Conservation (phyloP, 2,888 invertebrate species). For the Scelioninae gen. 2 region DNA sequence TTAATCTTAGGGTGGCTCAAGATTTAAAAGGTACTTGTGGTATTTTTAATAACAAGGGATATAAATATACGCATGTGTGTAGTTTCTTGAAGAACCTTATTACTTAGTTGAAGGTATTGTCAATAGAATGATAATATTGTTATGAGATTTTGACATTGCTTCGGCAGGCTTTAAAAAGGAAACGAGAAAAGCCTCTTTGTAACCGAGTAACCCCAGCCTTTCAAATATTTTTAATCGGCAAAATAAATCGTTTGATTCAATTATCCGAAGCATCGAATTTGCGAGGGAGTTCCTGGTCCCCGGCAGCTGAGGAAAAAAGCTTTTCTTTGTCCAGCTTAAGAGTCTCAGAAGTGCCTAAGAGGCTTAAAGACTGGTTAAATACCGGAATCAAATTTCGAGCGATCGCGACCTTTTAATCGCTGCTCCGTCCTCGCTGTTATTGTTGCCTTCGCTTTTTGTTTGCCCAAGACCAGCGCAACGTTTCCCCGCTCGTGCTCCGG, state of each 20-base stretch:
- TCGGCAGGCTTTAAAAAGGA: conserved; percentile 43
- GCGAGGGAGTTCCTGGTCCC: conserved; percentile 42
- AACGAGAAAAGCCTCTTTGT: conserved; percentile 72
- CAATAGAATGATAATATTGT: conserved; percentile 2
- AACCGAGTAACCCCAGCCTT: conserved; percentile 69
- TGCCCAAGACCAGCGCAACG: conserved; percentile 16
- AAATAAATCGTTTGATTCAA: conserved; percentile 74
- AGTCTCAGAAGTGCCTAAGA: conserved; percentile 73
- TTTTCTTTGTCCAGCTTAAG: conserved; percentile 73
- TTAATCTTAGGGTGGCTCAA: too few species aligned
- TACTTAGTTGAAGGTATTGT: not conserved
- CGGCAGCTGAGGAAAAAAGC: conserved; percentile 65
- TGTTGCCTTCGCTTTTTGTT: conserved; percentile 38
- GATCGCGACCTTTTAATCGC: conserved; percentile 59
- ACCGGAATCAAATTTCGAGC: conserved; percentile 59
- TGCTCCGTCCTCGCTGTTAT: conserved; percentile 34
- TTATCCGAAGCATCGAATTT: conserved; percentile 56
- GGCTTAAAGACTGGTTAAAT: conserved; percentile 70
- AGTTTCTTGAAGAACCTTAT: too few species aligned
- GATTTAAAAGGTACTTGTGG: too few species aligned
- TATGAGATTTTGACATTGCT: not conserved
- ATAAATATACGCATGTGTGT: too few species aligned
- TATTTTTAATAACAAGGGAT: too few species aligned
- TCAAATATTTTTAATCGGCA: conserved; percentile 74
- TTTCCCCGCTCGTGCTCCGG: too few species aligned